Evolutionary conservation across 2,113 vertebrate genomes (phyloP), one percentile per base, ranked within the genome.

Genomic region (Ailurus styani): DNA sequence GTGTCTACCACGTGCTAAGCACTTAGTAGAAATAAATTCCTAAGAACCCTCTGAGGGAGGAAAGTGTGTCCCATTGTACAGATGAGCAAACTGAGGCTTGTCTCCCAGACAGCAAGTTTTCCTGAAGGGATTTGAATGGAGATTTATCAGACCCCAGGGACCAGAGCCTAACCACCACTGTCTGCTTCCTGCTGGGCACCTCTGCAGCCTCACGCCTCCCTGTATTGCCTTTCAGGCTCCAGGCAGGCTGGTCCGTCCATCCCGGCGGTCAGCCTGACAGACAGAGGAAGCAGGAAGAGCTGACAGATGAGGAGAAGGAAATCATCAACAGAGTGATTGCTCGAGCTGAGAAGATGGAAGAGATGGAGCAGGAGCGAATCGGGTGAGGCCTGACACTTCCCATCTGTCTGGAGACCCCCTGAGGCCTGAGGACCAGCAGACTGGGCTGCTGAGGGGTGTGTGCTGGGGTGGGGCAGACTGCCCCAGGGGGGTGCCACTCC

Each of bases 241-340:
- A 98, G 15, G 29, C 96, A 0, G 97, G 98, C 31, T 99, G 99
- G 99, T 91, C 98, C 0, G 96, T 98, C 0, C 99, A 97, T 68
- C 97, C 98, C 0, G 52, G 93, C 0, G 72, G 96, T 13, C 99
- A 98, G 90, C 96, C 98, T 0, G 99, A 99, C 1, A 93, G 98
- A 18, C 98, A 98, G 75, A 97, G 98, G 95, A 99, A 99, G 95
- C 85, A 98, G 6, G 99, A 99, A 86, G 99, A 99, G 96, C 99
- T 99, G 98, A 99, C 99, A 0, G 99, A 99, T 0, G 99, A 99
- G 97, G 99, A 99, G 98, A 99, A 99, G 98, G 99, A 99, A 97
- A 99, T 99, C 94, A 99, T 99, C 99, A 99, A 99, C 99, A 70
- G 98, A 0, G 99, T 99, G 29, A 99, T 99, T 1, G 99, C 99